These are phyloP conservation scores for Microcebus griseorufus DNA, from an alignment of 2,113 vertebrate genomes.

Conservation along the genomic window DNA sequence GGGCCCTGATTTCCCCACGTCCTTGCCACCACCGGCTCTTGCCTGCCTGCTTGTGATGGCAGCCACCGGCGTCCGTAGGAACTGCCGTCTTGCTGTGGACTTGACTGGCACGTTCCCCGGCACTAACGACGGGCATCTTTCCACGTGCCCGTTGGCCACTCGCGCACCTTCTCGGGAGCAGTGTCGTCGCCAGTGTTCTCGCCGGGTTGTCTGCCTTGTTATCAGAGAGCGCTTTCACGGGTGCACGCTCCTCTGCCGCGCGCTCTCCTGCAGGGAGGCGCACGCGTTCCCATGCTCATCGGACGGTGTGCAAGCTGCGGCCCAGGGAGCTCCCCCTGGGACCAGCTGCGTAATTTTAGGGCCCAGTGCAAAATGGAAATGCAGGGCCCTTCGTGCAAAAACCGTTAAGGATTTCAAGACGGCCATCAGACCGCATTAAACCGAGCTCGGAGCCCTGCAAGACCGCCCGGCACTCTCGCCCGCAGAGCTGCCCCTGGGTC, in stretches of 20 bases:
- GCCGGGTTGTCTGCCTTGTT: background rate
- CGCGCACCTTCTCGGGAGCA: background rate
- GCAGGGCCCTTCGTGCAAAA: background rate
- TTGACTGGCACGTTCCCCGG: background rate
- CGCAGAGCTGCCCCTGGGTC: rapidly evolving
- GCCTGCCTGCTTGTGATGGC: background rate
- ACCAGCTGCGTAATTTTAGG: too few relatives aligned
- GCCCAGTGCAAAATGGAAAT: background rate
- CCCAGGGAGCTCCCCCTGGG: background rate
- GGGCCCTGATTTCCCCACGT: background rate
- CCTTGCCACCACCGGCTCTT: rapidly evolving
- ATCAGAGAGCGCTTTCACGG: background rate
- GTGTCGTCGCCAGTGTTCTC: background rate
- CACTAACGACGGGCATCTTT: background rate
- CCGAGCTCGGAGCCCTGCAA: background rate
- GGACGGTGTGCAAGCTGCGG: background rate
- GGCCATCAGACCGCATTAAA: background rate
- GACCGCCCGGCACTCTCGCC: rapidly evolving
- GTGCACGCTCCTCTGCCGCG: background rate
- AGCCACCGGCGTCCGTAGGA: rapidly evolving
- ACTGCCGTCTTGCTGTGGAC: rapidly evolving
- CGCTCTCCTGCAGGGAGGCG: too few relatives aligned
- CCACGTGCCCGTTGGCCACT: background rate
- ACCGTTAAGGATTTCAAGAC: background rate
- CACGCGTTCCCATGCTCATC: too few relatives aligned